phyloP scores from a whole-genome alignment of 2,113 vertebrate genomes.

The Myotis brandtii region DNA sequence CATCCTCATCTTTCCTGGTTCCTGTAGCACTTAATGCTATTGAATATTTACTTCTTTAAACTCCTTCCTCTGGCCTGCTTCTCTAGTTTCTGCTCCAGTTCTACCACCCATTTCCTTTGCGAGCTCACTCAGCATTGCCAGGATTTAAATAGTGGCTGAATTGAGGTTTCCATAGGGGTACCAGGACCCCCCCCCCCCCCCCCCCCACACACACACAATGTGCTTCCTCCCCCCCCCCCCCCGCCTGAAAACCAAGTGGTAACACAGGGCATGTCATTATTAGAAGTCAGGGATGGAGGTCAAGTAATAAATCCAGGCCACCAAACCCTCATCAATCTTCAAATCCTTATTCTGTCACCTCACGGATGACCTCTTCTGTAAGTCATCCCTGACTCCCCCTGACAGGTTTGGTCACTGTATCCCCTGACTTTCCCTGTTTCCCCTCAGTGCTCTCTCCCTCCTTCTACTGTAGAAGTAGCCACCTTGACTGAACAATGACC shows the following conservation, averaged over 20 bases:
- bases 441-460: background rate
- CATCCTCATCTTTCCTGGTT: background rate
- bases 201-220: too few relatives aligned
- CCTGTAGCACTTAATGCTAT: background rate
- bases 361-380: background rate
- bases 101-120: background rate
- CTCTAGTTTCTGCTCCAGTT: background rate
- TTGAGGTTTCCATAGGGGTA: background rate
- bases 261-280: background rate
- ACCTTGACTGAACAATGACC: background rate
- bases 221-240: too few relatives aligned
- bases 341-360: background rate
- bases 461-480: background rate
- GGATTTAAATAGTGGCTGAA: background rate
- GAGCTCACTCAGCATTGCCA: background rate
- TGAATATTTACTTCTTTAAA: background rate
- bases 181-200: background rate
- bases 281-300: background rate
- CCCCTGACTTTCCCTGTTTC: background rate
- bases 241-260: background rate
- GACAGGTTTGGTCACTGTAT: background rate
- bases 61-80: background rate
- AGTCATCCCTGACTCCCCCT: background rate
- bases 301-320: background rate
- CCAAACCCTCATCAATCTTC: background rate